phyloP scores from a whole-genome alignment of 2,797 vertebrate species.

The Chiloscyllium punctatum region DNA sequence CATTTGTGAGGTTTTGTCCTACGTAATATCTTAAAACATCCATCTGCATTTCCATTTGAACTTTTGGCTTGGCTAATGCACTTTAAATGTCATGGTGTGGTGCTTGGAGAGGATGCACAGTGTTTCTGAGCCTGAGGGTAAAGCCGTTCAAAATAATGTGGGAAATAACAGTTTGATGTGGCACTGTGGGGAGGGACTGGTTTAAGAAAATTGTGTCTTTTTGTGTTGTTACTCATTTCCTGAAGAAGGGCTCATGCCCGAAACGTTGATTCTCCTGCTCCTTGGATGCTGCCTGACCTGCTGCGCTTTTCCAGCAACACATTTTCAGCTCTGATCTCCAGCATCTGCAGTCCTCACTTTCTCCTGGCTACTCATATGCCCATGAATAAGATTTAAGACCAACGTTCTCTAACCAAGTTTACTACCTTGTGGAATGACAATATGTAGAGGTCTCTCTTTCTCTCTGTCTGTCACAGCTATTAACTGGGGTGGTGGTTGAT shows the following conservation, averaged over 20 bases:
- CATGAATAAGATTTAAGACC: not conserved
- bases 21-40: not conserved
- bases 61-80: not conserved
- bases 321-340: too few species aligned
- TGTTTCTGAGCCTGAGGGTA: not conserved
- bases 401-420: not conserved
- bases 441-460: not conserved
- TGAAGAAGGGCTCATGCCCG: too few species aligned
- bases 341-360: too few species aligned
- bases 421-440: not conserved
- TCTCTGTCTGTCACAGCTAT: not conserved
- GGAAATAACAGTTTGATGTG: not conserved
- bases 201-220: not conserved
- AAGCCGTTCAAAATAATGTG: not conserved
- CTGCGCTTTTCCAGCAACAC: too few species aligned
- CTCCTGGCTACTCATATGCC: too few species aligned
- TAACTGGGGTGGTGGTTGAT: not conserved
- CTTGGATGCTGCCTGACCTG: too few species aligned
- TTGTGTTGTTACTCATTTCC: not conserved
- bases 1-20: not conserved
- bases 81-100: not conserved
- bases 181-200: not conserved
- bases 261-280: too few species aligned
- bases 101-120: not conserved
- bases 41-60: slow-evolving; percentile 6